These are phyloP conservation scores for Centropyge bicolor DNA, from an alignment of 2,797 vertebrate species.

Conservation along the genomic window DNA sequence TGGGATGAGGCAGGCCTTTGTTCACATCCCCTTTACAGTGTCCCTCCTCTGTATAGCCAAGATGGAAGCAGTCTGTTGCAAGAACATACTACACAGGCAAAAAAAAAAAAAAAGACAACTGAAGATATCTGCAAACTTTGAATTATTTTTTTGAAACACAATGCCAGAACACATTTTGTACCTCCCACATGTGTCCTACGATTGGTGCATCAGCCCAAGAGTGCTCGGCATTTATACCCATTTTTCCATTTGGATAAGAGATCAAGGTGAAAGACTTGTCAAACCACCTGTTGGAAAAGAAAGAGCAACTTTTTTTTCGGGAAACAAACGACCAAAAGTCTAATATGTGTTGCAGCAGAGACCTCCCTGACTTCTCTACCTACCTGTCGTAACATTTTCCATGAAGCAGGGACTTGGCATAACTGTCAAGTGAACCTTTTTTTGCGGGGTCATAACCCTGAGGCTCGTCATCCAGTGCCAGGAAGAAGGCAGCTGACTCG, in stretches of 20 bases:
- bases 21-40: constrained; percentile 91
- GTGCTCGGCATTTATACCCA: constrained; percentile 93
- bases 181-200: constrained; percentile 97
- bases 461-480: constrained; percentile 90
- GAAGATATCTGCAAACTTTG: not conserved
- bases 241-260: constrained; percentile 91
- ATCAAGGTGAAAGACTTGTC: constrained; percentile 96
- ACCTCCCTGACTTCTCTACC: not conserved
- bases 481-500: constrained; percentile 93
- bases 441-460: constrained; percentile 82
- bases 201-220: constrained; percentile 96
- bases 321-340: not conserved
- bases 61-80: constrained; percentile 89
- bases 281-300: constrained; percentile 89
- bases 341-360: not conserved
- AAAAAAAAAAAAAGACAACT: constrained; percentile 16
- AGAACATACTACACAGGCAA: constrained; percentile 86
- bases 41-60: constrained; percentile 92
- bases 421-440: constrained; percentile 87
- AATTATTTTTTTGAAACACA: not conserved
- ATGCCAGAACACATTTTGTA: constrained; percentile 61
- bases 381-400: constrained; percentile 95
- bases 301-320: not conserved
- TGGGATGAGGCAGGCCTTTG: constrained; percentile 83
- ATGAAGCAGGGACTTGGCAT: constrained; percentile 94